These are phyloP conservation scores for Monopis laevigella DNA, from an alignment of 2,888 invertebrate species.

Conservation along the genomic window DNA sequence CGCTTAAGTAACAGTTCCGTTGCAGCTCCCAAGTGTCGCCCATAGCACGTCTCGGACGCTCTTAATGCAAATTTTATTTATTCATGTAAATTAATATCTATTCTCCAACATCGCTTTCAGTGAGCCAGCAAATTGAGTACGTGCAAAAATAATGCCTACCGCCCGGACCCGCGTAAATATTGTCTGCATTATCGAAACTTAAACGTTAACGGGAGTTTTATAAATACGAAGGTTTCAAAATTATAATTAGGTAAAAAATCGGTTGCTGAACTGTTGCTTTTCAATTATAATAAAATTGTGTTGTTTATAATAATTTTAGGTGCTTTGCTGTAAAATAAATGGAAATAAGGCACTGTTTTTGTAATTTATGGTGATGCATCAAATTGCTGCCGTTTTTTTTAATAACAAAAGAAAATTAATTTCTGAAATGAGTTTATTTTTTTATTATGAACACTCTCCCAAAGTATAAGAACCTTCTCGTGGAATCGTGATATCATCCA, in stretches of 20 bases:
- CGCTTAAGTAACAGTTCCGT: background rate
- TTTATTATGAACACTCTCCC: too few species aligned
- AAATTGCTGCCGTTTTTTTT: too few species aligned
- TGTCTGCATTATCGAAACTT: constrained; percentile 13
- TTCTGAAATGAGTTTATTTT: too few species aligned
- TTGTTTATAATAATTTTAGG: too few species aligned
- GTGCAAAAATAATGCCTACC: constrained; percentile 59
- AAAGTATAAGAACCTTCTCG: too few species aligned
- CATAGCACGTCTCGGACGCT: constrained; percentile 37
- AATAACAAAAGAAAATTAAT: too few species aligned
- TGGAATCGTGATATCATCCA: too few species aligned
- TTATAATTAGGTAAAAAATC: constrained; percentile 4
- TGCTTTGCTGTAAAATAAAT: too few species aligned
- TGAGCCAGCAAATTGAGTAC: constrained; percentile 65
- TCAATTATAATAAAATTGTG: too few species aligned
- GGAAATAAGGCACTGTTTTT: too few species aligned
- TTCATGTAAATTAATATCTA: constrained; percentile 68
- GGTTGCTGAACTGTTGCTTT: too few species aligned
- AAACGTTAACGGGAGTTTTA: background rate
- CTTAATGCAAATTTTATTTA: constrained; percentile 66
- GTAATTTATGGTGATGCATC: too few species aligned
- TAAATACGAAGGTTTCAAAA: background rate
- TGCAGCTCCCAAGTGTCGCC: constrained; percentile 12
- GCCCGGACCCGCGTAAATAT: constrained; percentile 47
- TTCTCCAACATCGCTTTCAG: constrained; percentile 48